phyloP scores from a whole-genome alignment of 2,113 vertebrate species.

The Rhinolophus ferrumequinum region DNA sequence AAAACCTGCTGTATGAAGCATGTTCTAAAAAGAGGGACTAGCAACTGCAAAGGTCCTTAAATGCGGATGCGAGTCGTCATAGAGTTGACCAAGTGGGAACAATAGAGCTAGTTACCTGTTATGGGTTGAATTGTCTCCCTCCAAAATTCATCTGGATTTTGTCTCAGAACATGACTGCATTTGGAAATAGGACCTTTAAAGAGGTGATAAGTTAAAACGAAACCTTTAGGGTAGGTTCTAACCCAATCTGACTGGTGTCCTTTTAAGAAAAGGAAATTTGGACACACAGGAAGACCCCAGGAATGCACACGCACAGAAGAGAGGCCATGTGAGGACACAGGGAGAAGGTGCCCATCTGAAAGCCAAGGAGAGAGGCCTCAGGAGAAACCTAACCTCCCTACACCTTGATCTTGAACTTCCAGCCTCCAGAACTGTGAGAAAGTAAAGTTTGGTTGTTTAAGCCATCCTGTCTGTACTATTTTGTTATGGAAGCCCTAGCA shows the following conservation, averaged over 20 bases:
- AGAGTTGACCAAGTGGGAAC: background rate
- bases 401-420: background rate
- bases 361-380: background rate
- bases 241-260: background rate
- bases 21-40: background rate
- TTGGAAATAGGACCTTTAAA: constrained; percentile 10
- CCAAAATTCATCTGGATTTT: background rate
- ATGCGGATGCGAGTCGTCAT: background rate
- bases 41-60: background rate
- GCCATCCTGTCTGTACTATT: background rate
- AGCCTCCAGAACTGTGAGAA: background rate
- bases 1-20: background rate
- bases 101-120: background rate
- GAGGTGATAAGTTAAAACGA: background rate
- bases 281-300: background rate
- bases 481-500: background rate
- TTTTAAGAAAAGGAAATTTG: background rate
- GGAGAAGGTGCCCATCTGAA: background rate
- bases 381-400: background rate
- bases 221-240: background rate
- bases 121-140: background rate
- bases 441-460: constrained; percentile 7
- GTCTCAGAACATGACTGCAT: background rate
- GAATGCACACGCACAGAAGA: background rate
- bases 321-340: background rate